These are phyloP conservation scores for Peromyscus aztecus DNA, from an alignment of 2,797 vertebrate genomes.

Conservation along the genomic window DNA sequence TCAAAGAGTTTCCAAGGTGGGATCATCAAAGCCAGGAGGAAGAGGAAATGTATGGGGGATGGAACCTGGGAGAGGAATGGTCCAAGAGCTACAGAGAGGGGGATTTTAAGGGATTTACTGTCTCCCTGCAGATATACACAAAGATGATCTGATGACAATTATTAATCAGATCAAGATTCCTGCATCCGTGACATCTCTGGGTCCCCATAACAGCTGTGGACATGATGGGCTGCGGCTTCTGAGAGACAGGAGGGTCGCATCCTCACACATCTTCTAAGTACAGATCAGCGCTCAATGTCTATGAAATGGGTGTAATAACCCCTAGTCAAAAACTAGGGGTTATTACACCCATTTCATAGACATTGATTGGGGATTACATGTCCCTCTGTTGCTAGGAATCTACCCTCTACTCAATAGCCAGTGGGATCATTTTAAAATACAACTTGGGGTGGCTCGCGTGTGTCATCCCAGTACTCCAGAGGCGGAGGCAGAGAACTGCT, in stretches of 20 bases:
- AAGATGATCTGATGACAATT: neutral
- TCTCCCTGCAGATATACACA: neutral
- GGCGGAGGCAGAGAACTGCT: neutral
- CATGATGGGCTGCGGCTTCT: neutral
- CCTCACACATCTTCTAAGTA: neutral
- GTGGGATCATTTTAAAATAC: neutral
- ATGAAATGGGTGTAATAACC: neutral
- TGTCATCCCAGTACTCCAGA: neutral
- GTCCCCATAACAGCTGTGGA: neutral
- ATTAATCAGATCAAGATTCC: neutral
- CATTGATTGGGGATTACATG: neutral
- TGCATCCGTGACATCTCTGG: rapidly evolving
- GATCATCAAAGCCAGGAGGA: neutral
- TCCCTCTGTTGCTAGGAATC: neutral
- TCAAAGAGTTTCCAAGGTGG: neutral
- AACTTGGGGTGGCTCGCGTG: too few species aligned
- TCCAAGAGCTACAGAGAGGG: neutral
- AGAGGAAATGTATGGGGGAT: neutral
- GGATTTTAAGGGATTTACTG: neutral
- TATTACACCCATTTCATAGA: too few species aligned
- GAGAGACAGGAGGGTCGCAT: neutral
- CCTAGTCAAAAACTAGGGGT: too few species aligned
- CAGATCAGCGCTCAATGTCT: neutral
- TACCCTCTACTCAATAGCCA: neutral
- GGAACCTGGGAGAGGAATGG: neutral